A percentile compares a stretch with the other conserved stretches of the same genome.
Evolutionary conservation across 2,888 invertebrate genomes (phyloP).

Genomic region (Troilus luridus): DNA sequence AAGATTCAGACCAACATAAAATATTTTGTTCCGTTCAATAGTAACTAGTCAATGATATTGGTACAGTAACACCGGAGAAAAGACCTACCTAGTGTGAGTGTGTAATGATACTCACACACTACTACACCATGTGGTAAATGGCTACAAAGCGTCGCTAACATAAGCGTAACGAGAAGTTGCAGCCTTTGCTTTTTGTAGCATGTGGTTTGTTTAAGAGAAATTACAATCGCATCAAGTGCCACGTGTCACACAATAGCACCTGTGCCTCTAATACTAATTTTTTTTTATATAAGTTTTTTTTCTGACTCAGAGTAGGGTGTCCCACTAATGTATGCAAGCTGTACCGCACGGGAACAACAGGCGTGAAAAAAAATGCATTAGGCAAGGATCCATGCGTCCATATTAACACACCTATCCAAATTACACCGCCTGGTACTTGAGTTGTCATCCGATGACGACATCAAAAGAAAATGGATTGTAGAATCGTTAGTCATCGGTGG

Average conservation of each 20-base stretch:
- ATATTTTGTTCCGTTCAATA: too few relatives aligned
- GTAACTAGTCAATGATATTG: not conserved
- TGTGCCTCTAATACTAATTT: conserved; percentile 36
- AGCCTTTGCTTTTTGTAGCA: not conserved
- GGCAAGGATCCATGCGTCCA: not conserved
- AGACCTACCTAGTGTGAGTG: not conserved
- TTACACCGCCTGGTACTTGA: not conserved
- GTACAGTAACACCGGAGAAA: not conserved
- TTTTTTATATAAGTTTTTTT: conserved; percentile 23
- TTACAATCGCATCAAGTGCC: conserved; percentile 45
- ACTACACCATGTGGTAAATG: not conserved
- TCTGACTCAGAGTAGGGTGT: too few relatives aligned
- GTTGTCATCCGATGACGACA: conserved; percentile 23
- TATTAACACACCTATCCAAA: conserved; percentile 37
- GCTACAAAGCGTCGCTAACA: not conserved
- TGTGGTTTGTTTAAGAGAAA: conserved; percentile 16
- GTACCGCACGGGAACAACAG: conserved; percentile 37
- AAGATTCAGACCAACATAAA: too few relatives aligned
- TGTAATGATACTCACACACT: not conserved
- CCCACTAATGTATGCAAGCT: conserved; percentile 40
- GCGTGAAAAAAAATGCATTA: conserved; percentile 18
- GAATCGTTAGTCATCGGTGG: conserved; percentile 31
- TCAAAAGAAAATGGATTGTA: not conserved
- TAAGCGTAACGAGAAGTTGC: conserved; percentile 37
- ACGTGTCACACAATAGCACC: conserved; percentile 42